These are phyloP conservation scores for Datnioides undecimradiatus DNA, from an alignment of 2,113 vertebrate genomes.

Conservation along the genomic window DNA sequence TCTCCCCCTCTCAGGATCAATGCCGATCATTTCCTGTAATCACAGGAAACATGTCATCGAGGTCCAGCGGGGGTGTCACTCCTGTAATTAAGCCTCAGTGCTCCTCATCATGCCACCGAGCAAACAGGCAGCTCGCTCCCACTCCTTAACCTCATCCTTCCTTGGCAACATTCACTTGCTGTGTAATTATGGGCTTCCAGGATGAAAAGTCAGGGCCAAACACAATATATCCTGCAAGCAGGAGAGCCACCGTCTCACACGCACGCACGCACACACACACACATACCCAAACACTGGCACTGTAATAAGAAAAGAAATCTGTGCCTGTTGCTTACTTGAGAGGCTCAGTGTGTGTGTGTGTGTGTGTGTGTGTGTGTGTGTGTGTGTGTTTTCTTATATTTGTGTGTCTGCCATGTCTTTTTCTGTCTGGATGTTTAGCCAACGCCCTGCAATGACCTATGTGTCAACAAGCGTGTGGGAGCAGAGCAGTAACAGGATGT, in stretches of 20 bases:
- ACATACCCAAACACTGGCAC: constrained; percentile 3
- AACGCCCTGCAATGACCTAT: constrained; percentile 73
- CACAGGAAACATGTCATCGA: constrained; percentile 72
- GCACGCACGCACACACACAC: constrained; percentile 7
- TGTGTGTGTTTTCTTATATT: constrained; percentile 31
- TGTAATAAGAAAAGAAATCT: constrained; percentile 59
- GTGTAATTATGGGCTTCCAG: constrained; percentile 75
- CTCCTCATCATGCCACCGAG: constrained; percentile 25
- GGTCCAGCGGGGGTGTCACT: constrained; percentile 64
- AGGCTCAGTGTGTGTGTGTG: constrained; percentile 21
- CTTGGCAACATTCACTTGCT: constrained; percentile 48
- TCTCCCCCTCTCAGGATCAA: constrained; percentile 62
- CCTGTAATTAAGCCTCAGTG: constrained; percentile 63
- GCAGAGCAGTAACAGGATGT: constrained; percentile 75
- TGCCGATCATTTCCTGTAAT: constrained; percentile 76
- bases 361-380: constrained; percentile 27
- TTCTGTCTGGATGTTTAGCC: constrained; percentile 63
- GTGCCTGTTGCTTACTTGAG: constrained; percentile 29
- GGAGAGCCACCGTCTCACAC: constrained; percentile 20
- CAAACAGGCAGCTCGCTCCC: constrained; percentile 62
- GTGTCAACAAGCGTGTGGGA: constrained; percentile 75
- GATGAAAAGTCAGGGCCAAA: constrained; percentile 65
- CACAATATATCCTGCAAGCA: constrained; percentile 56
- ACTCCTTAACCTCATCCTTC: constrained; percentile 78
- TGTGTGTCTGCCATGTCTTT: constrained; percentile 60